Base-by-base conservation (phyloP, 2,113 vertebrate genomes). In the Sturnira hondurensis region DNA sequence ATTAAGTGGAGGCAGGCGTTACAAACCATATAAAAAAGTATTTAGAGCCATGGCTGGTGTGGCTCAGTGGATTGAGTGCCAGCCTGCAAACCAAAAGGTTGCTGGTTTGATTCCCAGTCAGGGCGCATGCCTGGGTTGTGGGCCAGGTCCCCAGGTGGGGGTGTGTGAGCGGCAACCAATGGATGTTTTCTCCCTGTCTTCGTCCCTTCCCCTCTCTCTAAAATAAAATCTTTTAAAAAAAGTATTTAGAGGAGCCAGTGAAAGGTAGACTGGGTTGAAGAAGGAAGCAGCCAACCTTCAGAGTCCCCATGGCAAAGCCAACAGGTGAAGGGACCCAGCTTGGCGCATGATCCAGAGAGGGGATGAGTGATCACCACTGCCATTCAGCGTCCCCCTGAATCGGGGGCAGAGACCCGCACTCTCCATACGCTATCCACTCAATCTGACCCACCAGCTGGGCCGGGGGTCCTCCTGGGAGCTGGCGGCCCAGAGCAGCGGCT, bases 371-470 rank as follows among this genome's bases (percentile, higher is more conserved):
- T 19, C 10, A 1, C 70, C 13, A 1, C 50, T 14, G 33, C 65
- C 24, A 0, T 4, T 56, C 15, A 2, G 19, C 3, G 13, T 31
- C 22, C 28, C 2, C 28, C 58, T 19, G 56, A 13, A 1, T 24
- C 8, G 1, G 56, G 15, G 28, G 12, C 77, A 15, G 0, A 0
- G 1, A 7, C 7, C 70, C 54, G 61, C 11, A 9, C 22, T 19
- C 12, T 38, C 38, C 24, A 2, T 4, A 9, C 1, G 5, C 5
- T 24, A 1, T 15, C 43, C 5, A 3, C 8, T 33, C 10, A 2
- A 1, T 24, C 33, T 31, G 11, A 8, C 31, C 45, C 61, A 58
- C 54, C 26, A 36, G 15, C 20, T 26, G 45, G 38, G 47, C 58
- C 33, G 36, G 71, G 45, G n/a, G 73, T n/a, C 70, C 83, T 33